Base-by-base conservation (phyloP, 2,888 invertebrate genomes). In the Megalurothrips usitatus region DNA sequence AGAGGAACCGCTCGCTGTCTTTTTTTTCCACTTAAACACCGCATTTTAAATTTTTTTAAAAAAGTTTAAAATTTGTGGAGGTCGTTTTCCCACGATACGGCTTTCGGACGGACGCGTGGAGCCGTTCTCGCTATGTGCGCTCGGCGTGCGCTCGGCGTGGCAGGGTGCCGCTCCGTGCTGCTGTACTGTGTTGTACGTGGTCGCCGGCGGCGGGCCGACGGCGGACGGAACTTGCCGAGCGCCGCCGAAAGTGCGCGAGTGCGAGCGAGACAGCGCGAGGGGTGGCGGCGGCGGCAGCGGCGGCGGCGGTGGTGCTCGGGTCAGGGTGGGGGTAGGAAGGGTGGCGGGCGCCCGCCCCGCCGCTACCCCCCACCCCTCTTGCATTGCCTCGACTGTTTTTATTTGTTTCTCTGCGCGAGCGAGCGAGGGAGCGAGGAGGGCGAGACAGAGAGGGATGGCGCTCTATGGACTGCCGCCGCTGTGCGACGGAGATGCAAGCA, bases 261-360 rank as follows among this genome's bases (percentile, higher is more conserved):
- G 79, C 12, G 52, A 23, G 79, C 2, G 52, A 23, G 79, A 19
- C 43, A n/a, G 68, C 63, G 8, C 9, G 58, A 23, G 58, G 78
- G 34, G 81, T n/a, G 79, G 47, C 34, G 47, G 79, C 68, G 11
- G n/a, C 83, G 81, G 58, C 34, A 48, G 80, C 34, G 79, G 81
- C 52, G 81, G 83, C 43, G 81, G 68, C 68, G 23, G 26, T 9
- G 81, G 48, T n/a, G 80, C n/a, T 19, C 68, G 68, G 68, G n/a
- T 19, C 23, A 23, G 68, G 68, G 23, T 75, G 26, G 26, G 68
- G 68, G 23, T n/a, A 26, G 68, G 68, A 23, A 12, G 23, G 26
- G 68, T 12, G 68, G 26, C 23, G 68, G 8, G 68, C 26, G 23
- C 68, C 68, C 68, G 34, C 10, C 26, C 68, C 23, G 10, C 1